Evolutionary conservation across 2,888 invertebrate genomes (phyloP).

Genomic region (Spisula subtruncata): DNA sequence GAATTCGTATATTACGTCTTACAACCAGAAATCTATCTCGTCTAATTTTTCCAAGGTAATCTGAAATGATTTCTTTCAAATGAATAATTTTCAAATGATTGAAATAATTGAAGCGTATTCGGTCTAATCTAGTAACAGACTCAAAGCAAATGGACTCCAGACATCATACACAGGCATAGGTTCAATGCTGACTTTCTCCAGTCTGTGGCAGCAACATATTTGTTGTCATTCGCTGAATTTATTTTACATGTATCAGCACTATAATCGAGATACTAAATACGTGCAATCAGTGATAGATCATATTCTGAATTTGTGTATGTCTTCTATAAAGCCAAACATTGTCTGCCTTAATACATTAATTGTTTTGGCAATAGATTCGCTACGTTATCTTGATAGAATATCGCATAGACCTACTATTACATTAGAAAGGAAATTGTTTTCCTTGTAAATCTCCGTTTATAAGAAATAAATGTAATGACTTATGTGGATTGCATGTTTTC

Average conservation of each 20-base stretch:
- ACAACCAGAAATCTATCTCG: background rate
- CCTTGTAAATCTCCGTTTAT: background rate
- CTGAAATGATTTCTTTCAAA: background rate
- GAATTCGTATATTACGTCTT: too few species aligned
- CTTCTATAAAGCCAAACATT: background rate
- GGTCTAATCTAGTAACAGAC: background rate
- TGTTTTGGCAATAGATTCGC: background rate
- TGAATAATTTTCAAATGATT: too few species aligned
- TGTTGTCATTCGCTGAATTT: background rate
- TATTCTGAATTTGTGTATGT: background rate
- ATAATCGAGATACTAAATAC: background rate
- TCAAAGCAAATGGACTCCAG: too few species aligned
- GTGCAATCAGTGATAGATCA: background rate
- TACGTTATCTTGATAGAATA: background rate
- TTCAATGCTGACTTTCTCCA: background rate
- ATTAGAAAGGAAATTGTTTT: background rate
- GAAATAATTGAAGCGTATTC: constrained; percentile 6
- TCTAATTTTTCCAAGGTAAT: constrained; percentile 13
- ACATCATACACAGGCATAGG: background rate
- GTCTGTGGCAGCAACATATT: background rate
- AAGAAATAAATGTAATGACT: background rate
- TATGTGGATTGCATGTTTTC: too few species aligned
- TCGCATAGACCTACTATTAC: background rate
- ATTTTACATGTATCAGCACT: background rate
- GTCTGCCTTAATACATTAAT: background rate